phyloP scores from a whole-genome alignment of 2,797 vertebrate genomes.

The Esox masquinongy region DNA sequence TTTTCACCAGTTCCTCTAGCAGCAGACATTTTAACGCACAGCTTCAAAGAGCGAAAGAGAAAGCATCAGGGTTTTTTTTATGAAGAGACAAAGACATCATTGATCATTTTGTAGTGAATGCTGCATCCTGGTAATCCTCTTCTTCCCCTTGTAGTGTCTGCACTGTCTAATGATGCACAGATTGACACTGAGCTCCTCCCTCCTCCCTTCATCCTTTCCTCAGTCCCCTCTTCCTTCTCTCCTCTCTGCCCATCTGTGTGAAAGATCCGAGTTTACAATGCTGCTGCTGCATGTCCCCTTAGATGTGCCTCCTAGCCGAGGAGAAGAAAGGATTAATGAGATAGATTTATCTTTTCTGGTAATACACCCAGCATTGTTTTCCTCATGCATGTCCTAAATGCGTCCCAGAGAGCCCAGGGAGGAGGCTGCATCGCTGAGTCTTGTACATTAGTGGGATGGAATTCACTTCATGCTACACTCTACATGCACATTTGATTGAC shows the following conservation, averaged over 20 bases:
- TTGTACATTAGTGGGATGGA: constrained; percentile 62
- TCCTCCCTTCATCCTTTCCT: constrained; percentile 34
- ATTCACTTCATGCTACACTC: constrained; percentile 30
- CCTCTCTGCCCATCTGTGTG: constrained; percentile 67
- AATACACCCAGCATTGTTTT: constrained; percentile 72
- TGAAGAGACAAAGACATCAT: constrained; percentile 61
- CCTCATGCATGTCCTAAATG: constrained; percentile 69
- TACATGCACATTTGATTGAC: constrained; percentile 40
- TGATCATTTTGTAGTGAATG: constrained; percentile 68
- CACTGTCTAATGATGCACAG: constrained; percentile 76
- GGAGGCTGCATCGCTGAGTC: constrained; percentile 61
- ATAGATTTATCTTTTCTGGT: constrained; percentile 79
- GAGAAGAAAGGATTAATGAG: constrained; percentile 80
- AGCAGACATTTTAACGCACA: constrained; percentile 28
- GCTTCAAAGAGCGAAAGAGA: constrained; percentile 43
- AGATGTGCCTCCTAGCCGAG: constrained; percentile 70
- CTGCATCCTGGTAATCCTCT: constrained; percentile 66
- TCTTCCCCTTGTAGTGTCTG: constrained; percentile 62
- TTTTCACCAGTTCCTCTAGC: constrained; percentile 23
- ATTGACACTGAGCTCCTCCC: constrained; percentile 68
- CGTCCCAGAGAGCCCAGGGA: constrained; percentile 70
- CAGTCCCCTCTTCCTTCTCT: constrained; percentile 17
- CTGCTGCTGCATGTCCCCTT: constrained; percentile 62
- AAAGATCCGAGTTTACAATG: constrained; percentile 62
- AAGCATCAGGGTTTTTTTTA: constrained; percentile 45